Base-by-base conservation (phyloP, 2,113 vertebrate genomes). In the Baryphthengus martii region DNA sequence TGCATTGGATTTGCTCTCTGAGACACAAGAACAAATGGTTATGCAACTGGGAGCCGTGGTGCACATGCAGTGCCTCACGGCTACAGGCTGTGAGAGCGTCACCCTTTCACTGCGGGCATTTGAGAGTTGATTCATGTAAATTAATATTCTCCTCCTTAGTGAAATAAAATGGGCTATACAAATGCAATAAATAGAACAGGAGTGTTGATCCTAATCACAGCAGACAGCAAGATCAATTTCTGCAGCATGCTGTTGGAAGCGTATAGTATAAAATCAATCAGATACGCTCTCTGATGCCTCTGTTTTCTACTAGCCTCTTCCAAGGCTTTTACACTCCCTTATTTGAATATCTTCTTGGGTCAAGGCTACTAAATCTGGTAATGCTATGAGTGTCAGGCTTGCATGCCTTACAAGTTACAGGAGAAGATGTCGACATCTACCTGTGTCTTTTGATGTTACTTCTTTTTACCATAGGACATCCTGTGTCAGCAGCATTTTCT, bases 181-280 rank as follows among this genome's bases (percentile, higher is more conserved):
- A 89, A 94, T 70, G 72, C 33, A 88, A 37, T 91, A 92, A 90
- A 66, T 20, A 82, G 85, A 87, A 92, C 55, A 82, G 40, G 73
- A 76, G 20, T 40, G 35, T 75, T 96, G 73, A 88, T 93, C 55
- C 23, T 93, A 85, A 91, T 94, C 77, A 78, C 56, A 88, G 78
- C 63, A 94, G 83, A 85, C 37, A 93, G 42, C 44, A 86, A 71
- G 52, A 83, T 94, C 68, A 59, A 39, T 95, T 93, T 97, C 81
- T 84, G 56, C 75, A 93, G 63, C 68, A 17, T 33, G 17, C 23
- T 89, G 21, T 90, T 93, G 78, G 70, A 76, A 33, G 24, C 33
- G 0, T 45, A 17, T 28, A 56, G 49, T 66, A 25, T 85, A 44
- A 87, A 75, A 85, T 74, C 79, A 76, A 24, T 71, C 19, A 20